Conservation (phyloP, 2,888 invertebrate species). For the Macrosiphum euphorbiae region DNA sequence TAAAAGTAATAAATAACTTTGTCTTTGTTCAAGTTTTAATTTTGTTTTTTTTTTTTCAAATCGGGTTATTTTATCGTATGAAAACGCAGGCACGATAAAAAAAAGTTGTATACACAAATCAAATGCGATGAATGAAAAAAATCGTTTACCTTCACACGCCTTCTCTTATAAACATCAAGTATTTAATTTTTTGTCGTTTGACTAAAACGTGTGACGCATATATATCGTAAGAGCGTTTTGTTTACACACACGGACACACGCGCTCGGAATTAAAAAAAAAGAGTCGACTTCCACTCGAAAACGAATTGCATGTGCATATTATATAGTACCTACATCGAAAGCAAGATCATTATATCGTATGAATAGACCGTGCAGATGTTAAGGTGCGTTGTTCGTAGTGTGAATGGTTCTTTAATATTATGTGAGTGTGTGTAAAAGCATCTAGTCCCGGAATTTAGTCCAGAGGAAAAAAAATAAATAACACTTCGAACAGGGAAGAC, state of each 20-base stretch:
- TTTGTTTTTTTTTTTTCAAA: background rate
- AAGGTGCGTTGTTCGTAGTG: background rate
- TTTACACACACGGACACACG: background rate
- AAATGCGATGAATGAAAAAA: slow-evolving; percentile 17
- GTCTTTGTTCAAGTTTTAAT: background rate
- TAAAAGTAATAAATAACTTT: background rate
- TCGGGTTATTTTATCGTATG: background rate
- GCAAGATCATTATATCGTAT: background rate
- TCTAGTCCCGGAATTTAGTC: background rate
- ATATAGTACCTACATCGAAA: background rate
- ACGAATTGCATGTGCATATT: background rate
- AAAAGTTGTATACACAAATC: no score
- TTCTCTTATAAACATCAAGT: background rate
- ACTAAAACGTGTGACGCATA: background rate
- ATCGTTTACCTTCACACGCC: background rate
- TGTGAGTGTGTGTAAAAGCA: background rate
- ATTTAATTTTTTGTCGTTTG: background rate
- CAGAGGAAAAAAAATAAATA: background rate
- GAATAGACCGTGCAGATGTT: background rate
- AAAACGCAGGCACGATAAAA: background rate
- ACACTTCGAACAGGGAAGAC: background rate
- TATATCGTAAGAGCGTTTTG: background rate
- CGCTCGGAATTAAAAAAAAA: background rate
- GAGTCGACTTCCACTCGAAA: background rate
- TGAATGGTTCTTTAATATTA: background rate